phyloP scores from a whole-genome alignment of 2,113 vertebrate genomes.

The Rostratula benghalensis region DNA sequence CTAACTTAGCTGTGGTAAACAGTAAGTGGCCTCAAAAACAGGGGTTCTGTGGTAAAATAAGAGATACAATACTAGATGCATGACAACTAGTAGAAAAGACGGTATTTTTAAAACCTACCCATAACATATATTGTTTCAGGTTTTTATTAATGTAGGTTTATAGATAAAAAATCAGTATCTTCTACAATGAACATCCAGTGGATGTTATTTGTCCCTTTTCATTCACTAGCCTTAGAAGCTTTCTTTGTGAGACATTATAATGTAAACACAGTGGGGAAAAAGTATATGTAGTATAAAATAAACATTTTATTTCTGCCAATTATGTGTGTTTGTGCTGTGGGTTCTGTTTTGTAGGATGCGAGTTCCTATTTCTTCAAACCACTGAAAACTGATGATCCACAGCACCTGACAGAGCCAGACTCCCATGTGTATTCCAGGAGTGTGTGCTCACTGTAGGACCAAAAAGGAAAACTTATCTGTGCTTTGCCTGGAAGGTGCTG shows the following conservation, averaged over 20 bases:
- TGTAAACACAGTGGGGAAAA: not conserved
- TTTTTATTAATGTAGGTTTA: not conserved
- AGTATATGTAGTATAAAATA: not conserved
- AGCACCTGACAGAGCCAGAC: not conserved
- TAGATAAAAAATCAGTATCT: not conserved
- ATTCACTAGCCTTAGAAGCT: not conserved
- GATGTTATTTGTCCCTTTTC: not conserved
- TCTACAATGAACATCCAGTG: not conserved
- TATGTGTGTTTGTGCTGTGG: not conserved
- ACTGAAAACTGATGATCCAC: not conserved
- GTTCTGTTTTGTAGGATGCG: not conserved
- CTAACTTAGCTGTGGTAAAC: not conserved
- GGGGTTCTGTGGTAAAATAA: not conserved
- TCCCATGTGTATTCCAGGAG: not conserved
- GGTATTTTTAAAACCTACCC: not conserved
- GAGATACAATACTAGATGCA: not conserved
- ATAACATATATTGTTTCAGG: not conserved
- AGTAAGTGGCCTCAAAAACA: not conserved
- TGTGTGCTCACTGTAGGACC: not conserved
- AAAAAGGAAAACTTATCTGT: not conserved
- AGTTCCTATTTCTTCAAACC: not conserved
- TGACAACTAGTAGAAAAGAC: not conserved
- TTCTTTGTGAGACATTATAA: not conserved
- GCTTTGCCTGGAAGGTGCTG: not conserved
- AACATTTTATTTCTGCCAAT: not conserved